These are phyloP conservation scores for Lapara coniferarum DNA, from an alignment of 2,888 invertebrate species.

Conservation along the genomic window DNA sequence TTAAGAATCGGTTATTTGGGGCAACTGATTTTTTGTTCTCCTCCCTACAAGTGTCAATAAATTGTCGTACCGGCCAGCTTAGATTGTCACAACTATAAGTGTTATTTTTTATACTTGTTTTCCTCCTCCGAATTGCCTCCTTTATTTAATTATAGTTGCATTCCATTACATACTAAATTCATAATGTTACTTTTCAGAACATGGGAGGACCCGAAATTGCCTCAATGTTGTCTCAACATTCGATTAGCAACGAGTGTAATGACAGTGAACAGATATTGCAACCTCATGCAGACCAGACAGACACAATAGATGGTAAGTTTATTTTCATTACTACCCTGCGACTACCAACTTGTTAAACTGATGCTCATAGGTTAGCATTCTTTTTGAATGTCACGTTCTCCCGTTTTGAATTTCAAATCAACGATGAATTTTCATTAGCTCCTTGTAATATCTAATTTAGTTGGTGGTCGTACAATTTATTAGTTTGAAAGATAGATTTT, in stretches of 20 bases:
- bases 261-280: conserved; percentile 85
- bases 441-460: conserved; percentile 34
- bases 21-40: too few species aligned
- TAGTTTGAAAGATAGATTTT: conserved; percentile 37
- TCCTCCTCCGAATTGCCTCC: background rate
- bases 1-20: too few species aligned
- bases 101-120: background rate
- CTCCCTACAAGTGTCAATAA: too few species aligned
- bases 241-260: conserved; percentile 84
- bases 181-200: conserved; percentile 71
- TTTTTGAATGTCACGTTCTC: conserved; percentile 32
- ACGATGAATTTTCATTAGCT: conserved; percentile 31
- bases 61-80: too few species aligned
- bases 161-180: background rate
- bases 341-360: conserved; percentile 37
- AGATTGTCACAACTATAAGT: too few species aligned
- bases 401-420: conserved; percentile 37
- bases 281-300: conserved; percentile 87
- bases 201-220: conserved; percentile 86
- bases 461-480: conserved; percentile 43
- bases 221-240: conserved; percentile 84
- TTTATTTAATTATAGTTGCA: background rate
- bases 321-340: conserved; percentile 28
- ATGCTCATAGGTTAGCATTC: conserved; percentile 16
- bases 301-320: conserved; percentile 89